Percentiles rank a stretch among this genome's conserved stretches.
Conservation (phyloP, 2,888 invertebrate genomes). For the Volucella zonaria region DNA sequence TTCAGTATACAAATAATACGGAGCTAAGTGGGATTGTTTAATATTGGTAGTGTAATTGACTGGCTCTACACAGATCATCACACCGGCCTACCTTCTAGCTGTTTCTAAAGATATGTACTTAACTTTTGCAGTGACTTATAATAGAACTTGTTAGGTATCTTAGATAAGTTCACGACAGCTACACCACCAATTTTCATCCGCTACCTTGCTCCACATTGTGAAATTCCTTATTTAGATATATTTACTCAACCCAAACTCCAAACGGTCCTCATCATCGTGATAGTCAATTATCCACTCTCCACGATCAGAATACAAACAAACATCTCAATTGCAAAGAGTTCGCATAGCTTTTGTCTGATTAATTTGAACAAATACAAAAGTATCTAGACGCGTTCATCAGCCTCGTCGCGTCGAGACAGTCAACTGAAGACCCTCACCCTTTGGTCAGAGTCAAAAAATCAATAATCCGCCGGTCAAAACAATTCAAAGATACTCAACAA, state of each 20-base stretch:
- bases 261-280: neutral
- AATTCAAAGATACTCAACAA: constrained; percentile 5
- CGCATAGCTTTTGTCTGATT: constrained; percentile 8
- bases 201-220: neutral
- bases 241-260: constrained; percentile 21
- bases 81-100: no score
- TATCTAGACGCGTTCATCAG: neutral
- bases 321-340: constrained; percentile 1
- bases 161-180: no score
- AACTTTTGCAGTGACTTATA: no score
- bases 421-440: neutral
- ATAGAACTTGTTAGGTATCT: no score
- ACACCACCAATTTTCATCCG: neutral
- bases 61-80: no score
- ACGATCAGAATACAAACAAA: neutral
- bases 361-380: neutral
- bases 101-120: no score
- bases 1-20: no score
- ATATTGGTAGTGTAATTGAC: no score
- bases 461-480: neutral
- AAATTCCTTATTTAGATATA: constrained; percentile 21
- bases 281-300: neutral
- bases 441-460: neutral
- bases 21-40: no score
- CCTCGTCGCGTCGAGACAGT: neutral